phyloP scores from a whole-genome alignment of 1,140 invertebrate genomes.

The Schmidtea mediterranea region DNA sequence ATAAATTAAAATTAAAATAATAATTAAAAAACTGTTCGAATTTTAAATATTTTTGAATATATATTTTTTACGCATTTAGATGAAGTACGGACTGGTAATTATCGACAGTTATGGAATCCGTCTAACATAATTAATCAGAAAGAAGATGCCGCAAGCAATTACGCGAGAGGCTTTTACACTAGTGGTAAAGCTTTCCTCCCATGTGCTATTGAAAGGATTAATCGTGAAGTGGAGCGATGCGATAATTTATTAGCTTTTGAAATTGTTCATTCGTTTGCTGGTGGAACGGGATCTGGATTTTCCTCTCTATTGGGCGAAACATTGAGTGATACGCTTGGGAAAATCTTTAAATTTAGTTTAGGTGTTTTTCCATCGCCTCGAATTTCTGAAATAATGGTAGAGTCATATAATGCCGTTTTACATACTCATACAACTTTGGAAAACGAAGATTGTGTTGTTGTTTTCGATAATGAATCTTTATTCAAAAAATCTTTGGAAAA shows the following conservation, averaged over 20 bases:
- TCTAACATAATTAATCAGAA: conserved; percentile 29
- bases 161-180: conserved; percentile 11
- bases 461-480: conserved; percentile 20
- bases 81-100: conserved; percentile 17
- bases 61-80: conserved; percentile 9
- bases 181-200: conserved; percentile 7
- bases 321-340: conserved; percentile 50
- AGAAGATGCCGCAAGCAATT: conserved; percentile 38
- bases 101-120: conserved; percentile 17
- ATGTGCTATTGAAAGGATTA: conserved; percentile 7
- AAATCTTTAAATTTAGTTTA: conserved; percentile 60
- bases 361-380: conserved; percentile 57
- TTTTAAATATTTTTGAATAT: neutral
- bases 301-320: conserved; percentile 13
- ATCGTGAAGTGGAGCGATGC: conserved; percentile 10
- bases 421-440: conserved; percentile 18
- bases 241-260: conserved; percentile 14
- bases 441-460: conserved; percentile 7
- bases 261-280: conserved; percentile 44
- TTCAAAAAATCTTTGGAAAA: conserved; percentile 16
- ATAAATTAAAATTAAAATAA: no score
- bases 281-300: conserved; percentile 10
- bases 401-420: conserved; percentile 18
- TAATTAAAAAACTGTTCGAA: no score
- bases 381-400: conserved; percentile 27